Base-by-base conservation (phyloP, 1,140 invertebrate genomes). In the Micrasema longulum region DNA sequence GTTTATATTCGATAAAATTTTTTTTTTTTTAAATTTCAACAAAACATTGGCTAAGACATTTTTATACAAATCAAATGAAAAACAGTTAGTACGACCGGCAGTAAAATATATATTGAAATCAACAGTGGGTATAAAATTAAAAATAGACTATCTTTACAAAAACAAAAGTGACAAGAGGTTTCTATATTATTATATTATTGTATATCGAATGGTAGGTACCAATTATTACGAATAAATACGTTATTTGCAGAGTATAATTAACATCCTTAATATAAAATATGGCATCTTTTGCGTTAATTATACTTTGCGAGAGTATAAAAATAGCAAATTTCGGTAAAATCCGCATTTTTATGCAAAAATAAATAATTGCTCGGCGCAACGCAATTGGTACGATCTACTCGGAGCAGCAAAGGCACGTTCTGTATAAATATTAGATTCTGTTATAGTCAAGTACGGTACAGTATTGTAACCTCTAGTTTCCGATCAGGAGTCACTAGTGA, bases 291-390 rank as follows among this genome's bases (percentile, higher is more conserved):
- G 38, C 23, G 16, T 62, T 16, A 62, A 62, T 36, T 57, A 43
- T 64, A 48, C 11, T 64, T 35, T 36, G n/a, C 22, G 31, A 16
- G 31, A 47, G 45, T 64, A 64, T 64, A 64, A 64, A 48, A 48
- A 31, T 48, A 47, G 62, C 62, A 31, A 64, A 64, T 26, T 6
- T 57, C 23, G 18, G n/a, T 38, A 12, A 68, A 43, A 55, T 38
- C 22, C 6, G 50, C 64, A 67, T 52, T 52, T 26, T 67, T 36
- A 52, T 23, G 45, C 26, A 20, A 62, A 16, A 35, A 62, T 65
- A 71, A 41, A 71, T 43, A 38, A 22, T 11, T 22, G 11, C 31
- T 45, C 11, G 16, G 4, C 18, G 20, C 20, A 47, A 53, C 11
- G 9, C 16, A 48, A 48, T 48, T 20, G 16, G 20, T 10, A 48